Percentiles rank a stretch among this genome's conserved stretches.
These are phyloP conservation scores for Psylliodes chrysocephalus DNA, from an alignment of 2,888 invertebrate species.

Conservation along the genomic window DNA sequence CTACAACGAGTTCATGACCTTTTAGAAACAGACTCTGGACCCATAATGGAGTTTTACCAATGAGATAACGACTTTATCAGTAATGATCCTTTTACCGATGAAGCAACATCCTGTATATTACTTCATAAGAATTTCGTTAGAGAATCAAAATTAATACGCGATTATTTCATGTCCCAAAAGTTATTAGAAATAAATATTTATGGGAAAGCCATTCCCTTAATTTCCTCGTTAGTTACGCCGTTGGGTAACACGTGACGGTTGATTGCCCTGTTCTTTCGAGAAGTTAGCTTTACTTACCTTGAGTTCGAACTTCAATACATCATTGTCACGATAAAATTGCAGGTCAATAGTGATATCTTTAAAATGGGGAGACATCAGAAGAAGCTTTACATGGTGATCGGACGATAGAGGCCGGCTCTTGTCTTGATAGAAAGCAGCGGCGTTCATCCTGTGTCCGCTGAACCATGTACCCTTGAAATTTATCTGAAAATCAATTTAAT, in stretches of 20 bases:
- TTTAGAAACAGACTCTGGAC: not conserved
- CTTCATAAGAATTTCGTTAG: too few relatives aligned
- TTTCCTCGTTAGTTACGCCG: not conserved
- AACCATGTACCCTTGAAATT: slow-evolving; percentile 83
- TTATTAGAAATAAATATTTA: too few relatives aligned
- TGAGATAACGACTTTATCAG: too few relatives aligned
- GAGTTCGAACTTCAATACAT: slow-evolving; percentile 74
- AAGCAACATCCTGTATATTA: too few relatives aligned
- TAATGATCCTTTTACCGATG: too few relatives aligned
- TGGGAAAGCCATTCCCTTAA: not conserved
- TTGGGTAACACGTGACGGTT: slow-evolving; percentile 50
- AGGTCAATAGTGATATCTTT: slow-evolving; percentile 72
- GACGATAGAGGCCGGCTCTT: slow-evolving; percentile 73
- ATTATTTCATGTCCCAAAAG: too few relatives aligned
- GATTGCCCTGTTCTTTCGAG: slow-evolving; percentile 45
- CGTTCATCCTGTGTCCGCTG: slow-evolving; percentile 77
- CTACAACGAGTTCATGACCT: not conserved
- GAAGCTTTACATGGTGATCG: slow-evolving; percentile 72
- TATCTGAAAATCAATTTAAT: slow-evolving; percentile 70
- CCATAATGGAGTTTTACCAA: not conserved
- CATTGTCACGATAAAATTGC: slow-evolving; percentile 75
- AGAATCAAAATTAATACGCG: too few relatives aligned
- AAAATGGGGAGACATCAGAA: slow-evolving; percentile 79
- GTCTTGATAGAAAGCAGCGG: slow-evolving; percentile 80
- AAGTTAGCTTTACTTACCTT: slow-evolving; percentile 65